phyloP scores from a whole-genome alignment of 2,113 vertebrate species.

The Narcine bancroftii region DNA sequence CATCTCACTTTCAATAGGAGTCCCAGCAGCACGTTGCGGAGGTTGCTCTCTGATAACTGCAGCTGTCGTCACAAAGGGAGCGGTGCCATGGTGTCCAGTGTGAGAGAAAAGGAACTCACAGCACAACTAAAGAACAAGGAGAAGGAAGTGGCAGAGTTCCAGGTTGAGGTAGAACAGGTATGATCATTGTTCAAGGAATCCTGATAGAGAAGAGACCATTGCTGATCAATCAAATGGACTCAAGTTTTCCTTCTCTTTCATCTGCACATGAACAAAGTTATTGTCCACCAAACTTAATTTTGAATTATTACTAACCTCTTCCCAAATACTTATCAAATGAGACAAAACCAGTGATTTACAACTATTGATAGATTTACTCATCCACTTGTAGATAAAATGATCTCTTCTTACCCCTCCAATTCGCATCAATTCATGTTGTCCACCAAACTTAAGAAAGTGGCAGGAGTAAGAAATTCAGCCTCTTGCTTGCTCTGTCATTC shows the following conservation, averaged over 20 bases:
- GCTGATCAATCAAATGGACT: neutral
- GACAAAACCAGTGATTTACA: no score
- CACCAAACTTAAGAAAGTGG: no score
- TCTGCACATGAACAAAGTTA: neutral
- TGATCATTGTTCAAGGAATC: neutral
- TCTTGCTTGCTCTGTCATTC: no score
- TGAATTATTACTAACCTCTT: no score
- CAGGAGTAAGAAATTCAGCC: no score
- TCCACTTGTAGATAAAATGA: no score
- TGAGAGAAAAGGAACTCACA: neutral
- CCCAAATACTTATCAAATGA: no score
- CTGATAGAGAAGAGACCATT: neutral
- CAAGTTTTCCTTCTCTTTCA: neutral
- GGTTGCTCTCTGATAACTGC: neutral
- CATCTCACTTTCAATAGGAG: neutral
- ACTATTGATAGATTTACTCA: no score
- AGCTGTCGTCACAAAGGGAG: no score
- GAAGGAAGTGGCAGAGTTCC: neutral
- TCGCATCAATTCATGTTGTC: no score
- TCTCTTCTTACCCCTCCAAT: no score
- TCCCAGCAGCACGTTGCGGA: neutral
- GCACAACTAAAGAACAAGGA: neutral
- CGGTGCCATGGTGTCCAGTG: neutral
- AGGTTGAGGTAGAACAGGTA: conserved; percentile 18
- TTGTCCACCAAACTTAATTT: no score